These are phyloP conservation scores for Drosophila kohkoa DNA, from an alignment of 1,140 invertebrate genomes.

Conservation along the genomic window DNA sequence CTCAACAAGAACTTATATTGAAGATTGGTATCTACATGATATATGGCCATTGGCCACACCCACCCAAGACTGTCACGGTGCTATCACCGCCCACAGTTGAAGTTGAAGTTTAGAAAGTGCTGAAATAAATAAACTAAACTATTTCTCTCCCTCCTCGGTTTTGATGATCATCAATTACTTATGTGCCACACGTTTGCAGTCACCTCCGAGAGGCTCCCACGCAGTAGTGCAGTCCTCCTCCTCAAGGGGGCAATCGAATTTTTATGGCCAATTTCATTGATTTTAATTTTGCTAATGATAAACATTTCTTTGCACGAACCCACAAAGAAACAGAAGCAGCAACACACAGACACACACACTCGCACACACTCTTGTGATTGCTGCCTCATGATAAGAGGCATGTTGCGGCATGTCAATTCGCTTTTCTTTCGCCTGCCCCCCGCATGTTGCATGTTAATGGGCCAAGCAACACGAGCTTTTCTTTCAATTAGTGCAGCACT, in stretches of 20 bases:
- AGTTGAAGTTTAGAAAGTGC: constrained; percentile 69
- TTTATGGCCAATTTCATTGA: constrained; percentile 83
- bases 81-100: constrained; percentile 41
- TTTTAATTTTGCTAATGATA: constrained; percentile 83
- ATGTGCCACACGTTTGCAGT: constrained; percentile 75
- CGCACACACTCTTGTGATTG: constrained; percentile 4
- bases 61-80: constrained; percentile 13
- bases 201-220: constrained; percentile 55
- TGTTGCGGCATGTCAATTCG: constrained; percentile 76
- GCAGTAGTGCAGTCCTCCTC: constrained; percentile 10
- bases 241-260: constrained; percentile 73
- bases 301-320: constrained; percentile 75
- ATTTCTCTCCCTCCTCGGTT: constrained; percentile 51
- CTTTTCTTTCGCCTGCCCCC: constrained; percentile 54
- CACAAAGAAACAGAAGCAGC: constrained; percentile 9
- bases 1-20: constrained; percentile 51
- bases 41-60: constrained; percentile 56
- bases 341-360: neutral
- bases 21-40: constrained; percentile 77
- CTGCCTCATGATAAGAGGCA: constrained; percentile 58
- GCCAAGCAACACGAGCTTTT: constrained; percentile 48
- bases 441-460: constrained; percentile 63
- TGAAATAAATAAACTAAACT: constrained; percentile 72
- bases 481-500: constrained; percentile 53
- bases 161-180: constrained; percentile 56